These are phyloP conservation scores for Phlogophora meticulosa DNA, from an alignment of 2,888 invertebrate genomes.

Conservation along the genomic window DNA sequence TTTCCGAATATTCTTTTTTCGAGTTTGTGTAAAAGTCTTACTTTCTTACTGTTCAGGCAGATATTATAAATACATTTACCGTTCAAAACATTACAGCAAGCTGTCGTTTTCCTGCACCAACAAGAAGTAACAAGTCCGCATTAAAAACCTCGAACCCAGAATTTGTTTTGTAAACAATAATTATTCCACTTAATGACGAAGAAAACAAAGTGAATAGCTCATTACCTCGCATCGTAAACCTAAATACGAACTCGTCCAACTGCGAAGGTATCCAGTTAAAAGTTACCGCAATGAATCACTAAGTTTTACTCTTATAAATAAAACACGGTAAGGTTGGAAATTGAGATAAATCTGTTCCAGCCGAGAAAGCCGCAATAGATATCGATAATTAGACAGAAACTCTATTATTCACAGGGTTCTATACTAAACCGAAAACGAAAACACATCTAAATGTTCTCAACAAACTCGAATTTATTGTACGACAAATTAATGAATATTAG, in stretches of 20 bases:
- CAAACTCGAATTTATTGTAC: slow-evolving; percentile 49
- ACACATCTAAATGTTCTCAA: slow-evolving; percentile 42
- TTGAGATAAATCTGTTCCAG: slow-evolving; percentile 50
- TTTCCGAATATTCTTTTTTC: too few relatives aligned
- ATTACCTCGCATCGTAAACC: slow-evolving; percentile 62
- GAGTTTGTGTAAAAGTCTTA: too few relatives aligned
- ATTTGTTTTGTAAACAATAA: slow-evolving; percentile 41
- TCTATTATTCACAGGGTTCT: slow-evolving; percentile 56
- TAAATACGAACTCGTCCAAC: slow-evolving; percentile 55
- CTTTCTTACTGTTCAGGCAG: too few relatives aligned
- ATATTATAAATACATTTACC: not conserved
- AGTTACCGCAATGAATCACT: slow-evolving; percentile 61
- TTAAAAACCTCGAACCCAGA: slow-evolving; percentile 15
- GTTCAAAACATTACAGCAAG: not conserved
- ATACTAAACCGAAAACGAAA: slow-evolving; percentile 37
- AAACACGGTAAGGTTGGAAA: slow-evolving; percentile 46
- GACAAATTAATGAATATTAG: slow-evolving; percentile 64
- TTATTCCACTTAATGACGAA: slow-evolving; percentile 52
- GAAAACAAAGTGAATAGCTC: slow-evolving; percentile 53
- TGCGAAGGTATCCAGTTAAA: slow-evolving; percentile 51
- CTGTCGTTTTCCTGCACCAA: slow-evolving; percentile 3
- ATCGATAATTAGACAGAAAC: slow-evolving; percentile 52
- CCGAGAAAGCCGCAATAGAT: slow-evolving; percentile 46
- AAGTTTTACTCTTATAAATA: slow-evolving; percentile 56
- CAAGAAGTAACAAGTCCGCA: not conserved